Conservation (phyloP, 1,140 invertebrate species). For the Psix sp. region DNA sequence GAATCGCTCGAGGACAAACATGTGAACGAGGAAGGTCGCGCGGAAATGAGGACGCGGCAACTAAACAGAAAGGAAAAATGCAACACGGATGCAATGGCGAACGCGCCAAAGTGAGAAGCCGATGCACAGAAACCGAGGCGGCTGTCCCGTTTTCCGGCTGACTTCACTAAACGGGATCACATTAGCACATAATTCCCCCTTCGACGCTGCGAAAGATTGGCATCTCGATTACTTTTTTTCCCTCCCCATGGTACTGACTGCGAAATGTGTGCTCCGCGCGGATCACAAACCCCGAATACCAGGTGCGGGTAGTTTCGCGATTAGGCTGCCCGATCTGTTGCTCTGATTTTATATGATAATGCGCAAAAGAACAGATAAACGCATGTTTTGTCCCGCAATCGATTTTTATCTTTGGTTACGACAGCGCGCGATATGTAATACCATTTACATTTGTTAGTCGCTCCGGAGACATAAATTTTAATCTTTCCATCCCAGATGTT, state of each 20-base stretch:
- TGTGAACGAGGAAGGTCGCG: conserved; percentile 6
- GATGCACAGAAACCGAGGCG: conserved; percentile 63
- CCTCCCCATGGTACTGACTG: conserved; percentile 20
- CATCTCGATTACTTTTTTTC: conserved; percentile 69
- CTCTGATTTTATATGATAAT: conserved; percentile 53
- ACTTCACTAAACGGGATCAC: conserved; percentile 78
- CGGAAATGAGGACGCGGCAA: conserved; percentile 22
- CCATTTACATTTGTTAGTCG: conserved; percentile 36
- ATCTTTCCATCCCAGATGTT: conserved; percentile 13
- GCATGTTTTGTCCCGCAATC: conserved; percentile 32
- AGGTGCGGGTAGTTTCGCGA: conserved; percentile 50
- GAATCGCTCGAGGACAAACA: conserved; percentile 12
- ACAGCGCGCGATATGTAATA: conserved; percentile 14
- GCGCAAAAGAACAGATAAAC: conserved; percentile 32
- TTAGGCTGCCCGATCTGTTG: conserved; percentile 45
- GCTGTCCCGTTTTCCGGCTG: conserved; percentile 76
- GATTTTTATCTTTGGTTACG: conserved; percentile 46
- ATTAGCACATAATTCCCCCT: conserved; percentile 75
- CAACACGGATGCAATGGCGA: conserved; percentile 8
- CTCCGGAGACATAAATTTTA: conserved; percentile 23
- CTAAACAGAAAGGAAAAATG: conserved; percentile 26
- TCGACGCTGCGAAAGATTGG: conserved; percentile 71
- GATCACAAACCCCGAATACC: conserved; percentile 23
- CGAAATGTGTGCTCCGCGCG: conserved; percentile 3
- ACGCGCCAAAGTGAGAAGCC: conserved; percentile 16